These are phyloP conservation scores for Colletes collaris DNA, from an alignment of 2,888 invertebrate genomes.

Conservation along the genomic window DNA sequence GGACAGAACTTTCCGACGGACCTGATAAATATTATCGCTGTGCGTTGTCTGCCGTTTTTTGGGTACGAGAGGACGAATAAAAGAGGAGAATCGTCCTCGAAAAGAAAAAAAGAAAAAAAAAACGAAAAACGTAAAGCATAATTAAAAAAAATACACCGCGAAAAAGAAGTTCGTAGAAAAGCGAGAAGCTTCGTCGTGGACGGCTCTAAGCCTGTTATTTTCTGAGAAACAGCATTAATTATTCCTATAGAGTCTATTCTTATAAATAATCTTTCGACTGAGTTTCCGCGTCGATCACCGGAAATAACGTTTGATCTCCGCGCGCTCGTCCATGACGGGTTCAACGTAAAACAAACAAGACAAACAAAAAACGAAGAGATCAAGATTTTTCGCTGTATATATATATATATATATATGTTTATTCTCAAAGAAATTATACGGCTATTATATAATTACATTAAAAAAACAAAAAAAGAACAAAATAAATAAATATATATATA, in stretches of 20 bases:
- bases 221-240: conserved; percentile 48
- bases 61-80: background rate
- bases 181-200: conserved; percentile 44
- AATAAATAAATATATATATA: conserved; percentile 28
- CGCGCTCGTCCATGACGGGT: conserved; percentile 15
- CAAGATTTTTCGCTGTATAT: conserved; percentile 51
- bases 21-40: too few species aligned
- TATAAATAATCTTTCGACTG: conserved; percentile 55
- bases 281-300: conserved; percentile 45
- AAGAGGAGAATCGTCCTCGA: background rate
- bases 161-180: conserved; percentile 5
- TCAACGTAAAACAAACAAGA: background rate
- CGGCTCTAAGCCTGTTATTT: conserved; percentile 54
- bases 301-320: conserved; percentile 22
- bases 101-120: background rate
- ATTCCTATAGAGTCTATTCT: conserved; percentile 66
- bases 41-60: background rate
- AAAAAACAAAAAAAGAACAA: conserved; percentile 4
- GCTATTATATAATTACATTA: conserved; percentile 46
- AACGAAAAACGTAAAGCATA: background rate
- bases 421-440: conserved; percentile 55
- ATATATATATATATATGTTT: conserved; percentile 57
- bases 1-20: too few species aligned
- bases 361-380: background rate
- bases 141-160: background rate